Evolutionary conservation across 64 coral and sea anemone genomes (phyloP), one percentile per base, ranked within the genome.

Genomic region (Pocillopora damicornis): DNA sequence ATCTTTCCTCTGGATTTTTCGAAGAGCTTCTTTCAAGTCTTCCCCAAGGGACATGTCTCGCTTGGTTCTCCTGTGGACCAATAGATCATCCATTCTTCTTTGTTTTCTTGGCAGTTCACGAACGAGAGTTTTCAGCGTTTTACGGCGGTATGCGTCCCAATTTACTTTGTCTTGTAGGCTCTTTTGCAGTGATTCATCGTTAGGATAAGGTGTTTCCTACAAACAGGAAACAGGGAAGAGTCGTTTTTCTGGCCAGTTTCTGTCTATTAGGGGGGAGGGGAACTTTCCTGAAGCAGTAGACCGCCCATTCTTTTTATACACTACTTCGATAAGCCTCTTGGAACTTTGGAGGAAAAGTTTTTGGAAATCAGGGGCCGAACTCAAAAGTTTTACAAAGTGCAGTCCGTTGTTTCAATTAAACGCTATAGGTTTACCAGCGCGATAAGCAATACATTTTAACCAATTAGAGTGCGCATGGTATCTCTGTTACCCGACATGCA

Each of bases 131-230:
- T 88, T 86, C 17, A 92, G 51, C 0, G 85, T 92, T 81, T 92
- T 92, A 17, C 75, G 80, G 17, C 87, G 86, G 67, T 92, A 92
- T 1, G 90, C 90, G 30, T 92, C 90, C 90, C 90, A 92, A 75
- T 92, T 92, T 30, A 92, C 81, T 58, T 92, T 92, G 81, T 92
- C 90, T 57, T 92, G 90, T 30, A 92, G 17, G 63, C 90, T 92
- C 51, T 78, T 75, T 64, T 92, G 90, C 9, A 92, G 90, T 58
- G 86, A 71, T 26, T 88, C 85, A 20, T 88, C 85, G 35, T 92
- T 79, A 4, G 90, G 90, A 34, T 62, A 92, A 11, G 90, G 90
- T 11, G 76, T 87, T 81, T 92, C 90, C 90, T 92, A 64, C 22
- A 72, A 71, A 73, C 10, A 26, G 65, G 22, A 30, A 22, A 73